Base-by-base conservation (phyloP, 2,888 invertebrate genomes). In the Orthosia gothica region DNA sequence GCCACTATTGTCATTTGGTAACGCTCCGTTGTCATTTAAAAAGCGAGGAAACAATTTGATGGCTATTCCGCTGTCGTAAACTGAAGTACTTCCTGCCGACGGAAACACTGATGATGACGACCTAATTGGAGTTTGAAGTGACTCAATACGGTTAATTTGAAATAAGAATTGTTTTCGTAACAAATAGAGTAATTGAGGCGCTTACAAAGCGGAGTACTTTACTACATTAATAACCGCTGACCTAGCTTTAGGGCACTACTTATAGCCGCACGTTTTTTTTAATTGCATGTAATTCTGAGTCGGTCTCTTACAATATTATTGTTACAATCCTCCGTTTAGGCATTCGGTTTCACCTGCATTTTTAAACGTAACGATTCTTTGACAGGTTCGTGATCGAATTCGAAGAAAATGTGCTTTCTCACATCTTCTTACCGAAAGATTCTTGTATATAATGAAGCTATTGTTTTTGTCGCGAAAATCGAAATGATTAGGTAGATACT, bases 11-110 rank as follows among this genome's bases (percentile, higher is more conserved):
- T 87, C 62, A 70, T 75, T 81, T 73, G 74, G 72, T 83, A 79
- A 76, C 75, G 81, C 79, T 83, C 70, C 78, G 79, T 81, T 80
- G 79, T 78, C 70, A 76, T 78, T 74, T 81, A 78, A 83, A 81
- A 67, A 79, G 81, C 72, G 84, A 82, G 87, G 88, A 88, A 85
- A 84, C 74, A 79, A 79, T 76, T 81, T 79, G 76, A 85, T 70
- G 68, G 71, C 70, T 57, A 75, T 76, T 81, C 81, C 68, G 78
- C 59, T 85, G 77, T 87, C 76, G 76, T 75, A 76, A 81, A 77
- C 74, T 83, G 49, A 77, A 78, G 68, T 80, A 78, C 77, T 83
- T 83, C 82, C 80, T 81, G 81, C 26, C 70, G 61, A 45, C 73
- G 82, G 76, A 82, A 79, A 69, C 49, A 59, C 57, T 69, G 81